Percentiles rank a stretch among this genome's conserved stretches.
These are phyloP conservation scores for Burhinus bistriatus DNA, from an alignment of 2,113 vertebrate genomes.

Conservation along the genomic window DNA sequence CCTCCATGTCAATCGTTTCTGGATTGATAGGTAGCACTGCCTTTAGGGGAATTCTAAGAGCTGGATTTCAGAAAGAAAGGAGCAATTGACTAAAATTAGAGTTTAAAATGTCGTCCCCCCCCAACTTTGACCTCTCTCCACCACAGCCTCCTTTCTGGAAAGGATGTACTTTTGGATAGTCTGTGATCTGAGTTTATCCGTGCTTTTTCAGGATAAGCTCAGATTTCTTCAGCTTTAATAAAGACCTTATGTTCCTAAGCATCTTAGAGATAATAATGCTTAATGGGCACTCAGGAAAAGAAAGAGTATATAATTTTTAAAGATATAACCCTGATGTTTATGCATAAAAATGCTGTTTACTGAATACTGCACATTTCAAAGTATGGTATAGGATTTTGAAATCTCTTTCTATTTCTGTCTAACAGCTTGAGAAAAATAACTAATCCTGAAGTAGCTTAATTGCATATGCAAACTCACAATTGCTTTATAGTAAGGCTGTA, in stretches of 20 bases:
- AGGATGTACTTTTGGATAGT: background rate
- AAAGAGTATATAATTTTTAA: background rate
- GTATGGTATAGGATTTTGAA: background rate
- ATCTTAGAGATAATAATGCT: slow-evolving; percentile 50
- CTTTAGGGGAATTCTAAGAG: background rate
- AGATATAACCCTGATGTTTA: background rate
- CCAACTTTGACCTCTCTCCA: background rate
- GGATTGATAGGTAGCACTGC: background rate
- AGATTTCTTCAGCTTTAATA: slow-evolving; percentile 64
- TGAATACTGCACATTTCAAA: background rate
- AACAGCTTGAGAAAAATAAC: background rate
- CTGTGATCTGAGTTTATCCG: slow-evolving; percentile 45
- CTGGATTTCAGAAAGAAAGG: background rate
- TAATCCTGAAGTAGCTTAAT: background rate
- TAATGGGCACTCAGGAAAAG: slow-evolving; percentile 37
- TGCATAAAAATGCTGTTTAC: background rate
- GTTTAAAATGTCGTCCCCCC: background rate
- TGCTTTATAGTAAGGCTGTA: background rate
- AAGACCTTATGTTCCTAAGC: slow-evolving; percentile 60
- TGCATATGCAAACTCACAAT: background rate
- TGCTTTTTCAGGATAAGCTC: slow-evolving; percentile 55
- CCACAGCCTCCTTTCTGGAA: background rate
- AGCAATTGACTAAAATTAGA: background rate
- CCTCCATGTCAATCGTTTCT: background rate
- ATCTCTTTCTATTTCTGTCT: background rate